These are phyloP conservation scores for Caiman crocodilus DNA, from an alignment of 2,797 vertebrate species.

Conservation along the genomic window DNA sequence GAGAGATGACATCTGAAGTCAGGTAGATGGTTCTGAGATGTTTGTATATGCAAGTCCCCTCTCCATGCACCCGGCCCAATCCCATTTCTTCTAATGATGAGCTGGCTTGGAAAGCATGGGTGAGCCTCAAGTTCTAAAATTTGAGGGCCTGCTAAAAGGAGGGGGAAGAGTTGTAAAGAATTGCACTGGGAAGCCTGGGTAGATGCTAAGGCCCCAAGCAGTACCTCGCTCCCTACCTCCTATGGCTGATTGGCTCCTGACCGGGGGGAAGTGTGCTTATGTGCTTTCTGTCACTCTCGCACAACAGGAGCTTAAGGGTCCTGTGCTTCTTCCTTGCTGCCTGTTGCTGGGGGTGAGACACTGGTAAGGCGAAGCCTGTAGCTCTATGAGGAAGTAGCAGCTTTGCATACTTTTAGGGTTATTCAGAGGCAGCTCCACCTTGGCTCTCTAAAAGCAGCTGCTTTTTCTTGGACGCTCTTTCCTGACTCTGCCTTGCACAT, in stretches of 20 bases:
- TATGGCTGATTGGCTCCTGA: neutral
- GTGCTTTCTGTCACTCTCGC: too few relatives aligned
- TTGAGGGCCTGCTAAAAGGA: neutral
- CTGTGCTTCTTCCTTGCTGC: too few relatives aligned
- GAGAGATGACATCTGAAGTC: too few relatives aligned
- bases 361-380: neutral
- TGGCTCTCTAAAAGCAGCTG: neutral
- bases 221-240: neutral
- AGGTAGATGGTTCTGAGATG: too few relatives aligned
- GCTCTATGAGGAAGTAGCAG: neutral
- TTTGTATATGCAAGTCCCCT: too few relatives aligned
- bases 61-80: too few relatives aligned
- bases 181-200: neutral
- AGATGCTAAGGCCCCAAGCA: neutral
- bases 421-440: neutral
- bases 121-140: too few relatives aligned
- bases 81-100: too few relatives aligned
- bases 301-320: neutral
- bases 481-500: rapidly evolving
- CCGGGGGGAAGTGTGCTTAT: neutral
- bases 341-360: neutral
- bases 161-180: neutral
- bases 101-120: too few relatives aligned
- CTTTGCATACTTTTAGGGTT: too few relatives aligned
- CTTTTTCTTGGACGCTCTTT: neutral